Evolutionary conservation across 2,888 invertebrate species (phyloP).

Genomic region (Eristalis intricaria): DNA sequence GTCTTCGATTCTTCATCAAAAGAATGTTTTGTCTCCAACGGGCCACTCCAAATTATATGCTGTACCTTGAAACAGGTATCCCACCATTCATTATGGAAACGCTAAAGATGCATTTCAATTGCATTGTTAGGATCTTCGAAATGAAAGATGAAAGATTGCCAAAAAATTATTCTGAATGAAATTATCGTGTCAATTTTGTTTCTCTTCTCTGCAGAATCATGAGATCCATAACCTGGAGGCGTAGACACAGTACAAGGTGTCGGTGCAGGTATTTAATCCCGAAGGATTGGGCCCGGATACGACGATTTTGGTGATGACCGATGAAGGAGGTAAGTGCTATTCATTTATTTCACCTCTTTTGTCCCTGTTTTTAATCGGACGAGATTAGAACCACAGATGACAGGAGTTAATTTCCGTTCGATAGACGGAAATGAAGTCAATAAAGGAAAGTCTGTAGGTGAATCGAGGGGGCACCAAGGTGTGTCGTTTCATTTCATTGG

Average conservation of each 20-base stretch:
- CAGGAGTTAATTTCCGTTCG: conserved; percentile 41
- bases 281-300: conserved; percentile 88
- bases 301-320: conserved; percentile 88
- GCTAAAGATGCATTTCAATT: no score
- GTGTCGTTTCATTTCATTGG: neutral
- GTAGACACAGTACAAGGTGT: conserved; percentile 89
- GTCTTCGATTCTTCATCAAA: no score
- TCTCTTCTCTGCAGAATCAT: conserved; percentile 78
- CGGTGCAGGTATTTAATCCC: conserved; percentile 89
- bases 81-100: no score
- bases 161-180: no score
- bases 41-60: no score
- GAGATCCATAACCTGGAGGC: conserved; percentile 85
- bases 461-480: neutral
- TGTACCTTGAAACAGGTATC: no score
- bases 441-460: conserved; percentile 3
- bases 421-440: conserved; percentile 25
- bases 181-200: conserved; percentile 44
- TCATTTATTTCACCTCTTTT: neutral
- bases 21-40: no score
- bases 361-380: neutral
- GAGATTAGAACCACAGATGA: conserved; percentile 25
- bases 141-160: no score
- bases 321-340: conserved; percentile 88
- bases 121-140: no score